These are phyloP conservation scores for Iselma pallidipennis DNA, from an alignment of 2,888 invertebrate genomes.

Conservation along the genomic window DNA sequence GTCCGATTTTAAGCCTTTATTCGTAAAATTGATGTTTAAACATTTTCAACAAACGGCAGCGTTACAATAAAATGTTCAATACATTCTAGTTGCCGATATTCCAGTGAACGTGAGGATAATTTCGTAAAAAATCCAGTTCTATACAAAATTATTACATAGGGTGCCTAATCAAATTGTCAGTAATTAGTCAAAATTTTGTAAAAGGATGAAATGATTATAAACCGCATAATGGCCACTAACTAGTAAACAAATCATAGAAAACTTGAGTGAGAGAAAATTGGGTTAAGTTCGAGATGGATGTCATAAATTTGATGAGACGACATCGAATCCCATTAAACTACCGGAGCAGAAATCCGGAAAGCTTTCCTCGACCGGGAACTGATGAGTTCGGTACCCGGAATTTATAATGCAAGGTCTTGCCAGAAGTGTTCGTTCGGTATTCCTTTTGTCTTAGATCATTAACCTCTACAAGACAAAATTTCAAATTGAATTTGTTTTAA, in stretches of 20 bases:
- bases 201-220: not conserved
- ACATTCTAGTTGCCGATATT: not conserved
- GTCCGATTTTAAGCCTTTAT: too few relatives aligned
- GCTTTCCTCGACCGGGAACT: conserved; percentile 42
- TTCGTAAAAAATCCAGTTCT: not conserved
- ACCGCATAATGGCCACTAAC: not conserved
- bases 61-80: not conserved
- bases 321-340: conserved; percentile 48
- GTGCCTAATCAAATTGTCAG: too few relatives aligned
- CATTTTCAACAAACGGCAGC: too few relatives aligned
- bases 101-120: not conserved
- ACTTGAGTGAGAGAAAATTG: conserved; percentile 31
- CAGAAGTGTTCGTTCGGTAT: conserved; percentile 31
- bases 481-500: conserved; percentile 33
- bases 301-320: conserved; percentile 48
- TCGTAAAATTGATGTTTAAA: too few relatives aligned
- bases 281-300: conserved; percentile 44
- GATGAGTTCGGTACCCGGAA: conserved; percentile 48
- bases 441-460: conserved; percentile 38
- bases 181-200: too few relatives aligned
- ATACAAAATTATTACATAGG: not conserved
- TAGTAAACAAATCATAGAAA: conserved; percentile 40
- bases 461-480: conserved; percentile 34
- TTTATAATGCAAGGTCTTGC: conserved; percentile 50
- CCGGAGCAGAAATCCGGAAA: conserved; percentile 47